Base-by-base conservation (phyloP, 2,888 invertebrate species). In the Volucella inflata region DNA sequence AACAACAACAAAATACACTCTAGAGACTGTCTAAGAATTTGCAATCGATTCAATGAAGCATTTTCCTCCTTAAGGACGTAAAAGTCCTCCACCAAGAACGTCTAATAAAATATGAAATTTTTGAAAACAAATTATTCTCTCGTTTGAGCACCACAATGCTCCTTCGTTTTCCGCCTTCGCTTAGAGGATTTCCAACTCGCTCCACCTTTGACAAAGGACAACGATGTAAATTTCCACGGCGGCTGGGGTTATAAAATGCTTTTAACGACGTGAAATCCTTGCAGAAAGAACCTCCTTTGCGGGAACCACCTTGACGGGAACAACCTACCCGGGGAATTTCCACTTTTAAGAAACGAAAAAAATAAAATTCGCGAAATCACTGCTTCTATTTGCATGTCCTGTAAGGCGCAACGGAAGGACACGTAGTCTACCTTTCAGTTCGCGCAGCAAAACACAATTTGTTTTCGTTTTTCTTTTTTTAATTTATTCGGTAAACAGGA, bases 221-320 rank as follows among this genome's bases (percentile, higher is more conserved):
- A 51, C 36, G 70, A 77, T 53, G 53, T 60, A 55, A 55, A 70
- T 62, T 62, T 53, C 40, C 38, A 46, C 53, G 44, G 53, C 44
- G 44, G n/a, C n/a, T n/a, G n/a, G 53, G n/a, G 6, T 55, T 60
- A 72, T 62, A 72, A 72, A 72, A 72, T 72, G 72, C 72, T 60
- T 62, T 72, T 72, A 62, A 72, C 62, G 62, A 60, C 72, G 42
- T n/a, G 12, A 72, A 62, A 72, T 72, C 71, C 51, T 53, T 42
- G 46, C 14, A 36, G 21, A 59, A 48, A 30, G 30, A 71, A 64
- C 38, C 50, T 38, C 42, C 42, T 42, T 38, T 4, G 6, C 30
- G 6, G 30, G 21, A 2, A n/a, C n/a, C n/a, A n/a, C n/a, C n/a
- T n/a, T n/a, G n/a, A n/a, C n/a, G n/a, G n/a, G 21, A 21, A 21